Percentiles rank a stretch among this genome's conserved stretches.
Conservation (phyloP, 2,113 vertebrate species). For the Glaucomys volans region DNA sequence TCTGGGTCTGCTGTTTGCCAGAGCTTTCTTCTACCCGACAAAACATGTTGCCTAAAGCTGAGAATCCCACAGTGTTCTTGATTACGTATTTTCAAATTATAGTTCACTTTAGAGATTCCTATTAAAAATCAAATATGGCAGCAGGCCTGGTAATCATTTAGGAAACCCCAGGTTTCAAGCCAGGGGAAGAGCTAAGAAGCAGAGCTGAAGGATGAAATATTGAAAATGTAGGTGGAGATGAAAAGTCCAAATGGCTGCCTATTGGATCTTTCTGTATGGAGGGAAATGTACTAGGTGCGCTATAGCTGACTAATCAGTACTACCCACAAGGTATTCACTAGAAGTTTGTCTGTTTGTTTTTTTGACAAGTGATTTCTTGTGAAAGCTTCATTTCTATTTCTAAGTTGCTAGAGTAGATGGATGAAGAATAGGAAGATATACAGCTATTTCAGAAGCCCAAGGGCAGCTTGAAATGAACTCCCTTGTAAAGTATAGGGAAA, state of each 20-base stretch:
- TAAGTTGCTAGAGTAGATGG: conserved; percentile 17
- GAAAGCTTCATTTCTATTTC: conserved; percentile 33
- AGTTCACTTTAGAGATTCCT: conserved; percentile 76
- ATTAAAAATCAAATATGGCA: conserved; percentile 77
- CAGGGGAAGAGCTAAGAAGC: conserved; percentile 64
- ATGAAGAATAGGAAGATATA: conserved; percentile 44
- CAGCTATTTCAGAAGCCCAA: conserved; percentile 48
- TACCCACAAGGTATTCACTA: not conserved
- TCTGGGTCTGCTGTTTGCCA: conserved; percentile 58
- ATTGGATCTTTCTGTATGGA: not conserved
- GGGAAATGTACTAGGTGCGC: not conserved
- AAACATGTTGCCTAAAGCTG: conserved; percentile 80
- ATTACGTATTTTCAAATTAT: conserved; percentile 80
- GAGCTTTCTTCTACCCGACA: conserved; percentile 67
- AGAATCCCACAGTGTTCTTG: conserved; percentile 78
- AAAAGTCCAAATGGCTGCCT: not conserved
- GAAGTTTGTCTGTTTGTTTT: not conserved
- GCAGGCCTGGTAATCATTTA: conserved; percentile 79
- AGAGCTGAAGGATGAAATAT: not conserved
- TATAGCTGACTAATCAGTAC: not conserved
- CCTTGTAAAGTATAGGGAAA: not conserved
- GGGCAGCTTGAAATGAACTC: conserved; percentile 63
- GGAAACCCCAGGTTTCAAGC: conserved; percentile 72
- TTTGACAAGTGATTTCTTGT: conserved; percentile 39
- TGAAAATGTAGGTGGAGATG: not conserved